Conservation (phyloP, 2,888 invertebrate species). For the Cryptus armator region DNA sequence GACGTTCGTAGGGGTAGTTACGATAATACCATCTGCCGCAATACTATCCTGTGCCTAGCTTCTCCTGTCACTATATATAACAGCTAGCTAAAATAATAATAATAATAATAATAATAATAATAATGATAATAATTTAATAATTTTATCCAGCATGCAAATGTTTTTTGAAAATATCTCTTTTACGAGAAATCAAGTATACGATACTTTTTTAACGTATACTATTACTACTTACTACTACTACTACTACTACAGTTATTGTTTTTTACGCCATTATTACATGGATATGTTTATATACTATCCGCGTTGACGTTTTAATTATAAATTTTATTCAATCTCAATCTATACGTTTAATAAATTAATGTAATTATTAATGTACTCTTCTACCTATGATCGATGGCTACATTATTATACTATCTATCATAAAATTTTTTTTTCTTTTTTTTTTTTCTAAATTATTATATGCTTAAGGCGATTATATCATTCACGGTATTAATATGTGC, state of each 20-base stretch:
- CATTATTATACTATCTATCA: constrained; percentile 36
- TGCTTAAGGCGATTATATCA: constrained; percentile 64
- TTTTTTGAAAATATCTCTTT: constrained; percentile 66
- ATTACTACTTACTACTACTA: constrained; percentile 38
- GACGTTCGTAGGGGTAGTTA: constrained; percentile 76
- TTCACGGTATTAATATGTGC: constrained; percentile 73
- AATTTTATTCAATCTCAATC: constrained; percentile 43
- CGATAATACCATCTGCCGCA: constrained; percentile 81
- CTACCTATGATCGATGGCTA: constrained; percentile 50
- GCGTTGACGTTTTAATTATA: constrained; percentile 57
- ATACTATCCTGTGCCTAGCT: constrained; percentile 85
- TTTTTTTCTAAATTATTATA: constrained; percentile 31
- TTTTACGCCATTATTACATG: constrained; percentile 42
- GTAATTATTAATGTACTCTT: constrained; percentile 58
- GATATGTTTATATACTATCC: constrained; percentile 45
- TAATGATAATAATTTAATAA: constrained; percentile 49
- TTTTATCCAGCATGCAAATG: constrained; percentile 83
- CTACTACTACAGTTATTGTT: constrained; percentile 46
- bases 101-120: constrained; percentile 59
- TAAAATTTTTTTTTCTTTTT: constrained; percentile 35
- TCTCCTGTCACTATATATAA: constrained; percentile 85
- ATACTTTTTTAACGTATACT: constrained; percentile 62
- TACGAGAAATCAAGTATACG: constrained; percentile 55
- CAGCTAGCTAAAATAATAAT: constrained; percentile 83
- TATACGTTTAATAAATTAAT: constrained; percentile 64